A percentile compares a stretch with the other conserved stretches of the same genome.
phyloP scores from a whole-genome alignment of 1,140 invertebrate species.

The Aleiodes sp. region DNA sequence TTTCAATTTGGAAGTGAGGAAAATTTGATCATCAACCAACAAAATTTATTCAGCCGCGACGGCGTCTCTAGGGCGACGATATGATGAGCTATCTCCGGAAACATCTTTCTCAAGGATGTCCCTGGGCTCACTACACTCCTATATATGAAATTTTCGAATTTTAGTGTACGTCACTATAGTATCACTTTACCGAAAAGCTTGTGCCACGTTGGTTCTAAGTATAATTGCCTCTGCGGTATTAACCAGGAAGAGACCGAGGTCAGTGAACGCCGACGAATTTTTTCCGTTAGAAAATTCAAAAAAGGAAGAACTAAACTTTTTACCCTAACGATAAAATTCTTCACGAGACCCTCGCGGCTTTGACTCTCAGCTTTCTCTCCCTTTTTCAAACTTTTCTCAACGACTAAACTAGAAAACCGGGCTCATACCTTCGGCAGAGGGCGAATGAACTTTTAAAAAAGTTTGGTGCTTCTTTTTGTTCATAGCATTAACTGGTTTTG shows the following conservation, averaged over 20 bases:
- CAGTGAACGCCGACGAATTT: conserved; percentile 1
- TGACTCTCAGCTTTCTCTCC: background rate
- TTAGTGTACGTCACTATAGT: too few relatives aligned
- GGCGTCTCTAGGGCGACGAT: too few relatives aligned
- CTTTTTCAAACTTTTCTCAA: background rate
- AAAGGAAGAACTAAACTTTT: background rate
- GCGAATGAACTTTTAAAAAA: background rate
- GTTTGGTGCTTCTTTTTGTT: conserved; percentile 15
- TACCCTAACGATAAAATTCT: conserved; percentile 5
- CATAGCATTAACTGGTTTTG: conserved; percentile 22
- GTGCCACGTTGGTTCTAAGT: too few relatives aligned
- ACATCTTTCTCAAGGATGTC: too few relatives aligned
- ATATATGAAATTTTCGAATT: too few relatives aligned
- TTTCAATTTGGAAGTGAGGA: too few relatives aligned
- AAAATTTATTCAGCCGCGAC: too few relatives aligned
- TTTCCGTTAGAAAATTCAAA: background rate
- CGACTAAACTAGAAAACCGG: background rate
- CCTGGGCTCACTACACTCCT: too few relatives aligned
- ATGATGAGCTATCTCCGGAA: too few relatives aligned
- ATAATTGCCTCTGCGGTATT: too few relatives aligned
- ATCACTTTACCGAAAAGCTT: background rate
- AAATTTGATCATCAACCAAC: too few relatives aligned
- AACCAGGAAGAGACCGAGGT: background rate
- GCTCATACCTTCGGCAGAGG: background rate
- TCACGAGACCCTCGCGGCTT: background rate